These are phyloP conservation scores for Agrilus biguttatus DNA, from an alignment of 2,888 invertebrate species.

Conservation along the genomic window DNA sequence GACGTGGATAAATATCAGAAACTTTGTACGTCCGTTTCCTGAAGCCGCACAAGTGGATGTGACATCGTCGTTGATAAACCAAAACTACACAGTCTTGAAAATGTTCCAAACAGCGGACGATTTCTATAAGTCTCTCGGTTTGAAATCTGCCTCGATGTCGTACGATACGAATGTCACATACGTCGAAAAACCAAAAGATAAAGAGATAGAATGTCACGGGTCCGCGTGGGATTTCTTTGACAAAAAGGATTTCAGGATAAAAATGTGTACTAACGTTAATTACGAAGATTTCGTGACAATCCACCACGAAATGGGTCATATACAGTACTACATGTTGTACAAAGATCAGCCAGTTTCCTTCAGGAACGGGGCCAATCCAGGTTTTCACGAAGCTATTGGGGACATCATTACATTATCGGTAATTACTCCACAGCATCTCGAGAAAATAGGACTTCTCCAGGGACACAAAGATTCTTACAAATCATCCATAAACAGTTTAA, in stretches of 20 bases:
- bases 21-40: slow-evolving; percentile 37
- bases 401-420: slow-evolving; percentile 45
- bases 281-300: slow-evolving; percentile 45
- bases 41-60: slow-evolving; percentile 32
- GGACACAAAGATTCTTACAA: slow-evolving; percentile 25
- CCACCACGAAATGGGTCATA: slow-evolving; percentile 60
- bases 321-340: slow-evolving; percentile 48
- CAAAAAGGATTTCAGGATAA: slow-evolving; percentile 46
- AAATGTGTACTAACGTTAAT: slow-evolving; percentile 43
- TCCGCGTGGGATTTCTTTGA: slow-evolving; percentile 58
- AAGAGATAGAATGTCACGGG: slow-evolving; percentile 46
- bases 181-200: slow-evolving; percentile 41
- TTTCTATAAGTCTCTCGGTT: slow-evolving; percentile 46
- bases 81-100: slow-evolving; percentile 29
- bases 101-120: slow-evolving; percentile 44
- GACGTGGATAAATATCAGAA: slow-evolving; percentile 37
- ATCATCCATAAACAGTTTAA: slow-evolving; percentile 32
- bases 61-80: slow-evolving; percentile 33
- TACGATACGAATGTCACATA: slow-evolving; percentile 38
- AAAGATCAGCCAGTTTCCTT: slow-evolving; percentile 37
- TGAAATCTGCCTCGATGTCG: slow-evolving; percentile 41
- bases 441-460: slow-evolving; percentile 30
- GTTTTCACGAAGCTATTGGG: slow-evolving; percentile 49
- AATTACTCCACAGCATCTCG: slow-evolving; percentile 35
- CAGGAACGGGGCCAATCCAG: slow-evolving; percentile 40